A percentile compares a stretch with the other conserved stretches of the same genome.
These are phyloP conservation scores for Trichoplax adhaerens DNA, from an alignment of 37 sponge, comb jelly and placozoan genomes.

Conservation along the genomic window DNA sequence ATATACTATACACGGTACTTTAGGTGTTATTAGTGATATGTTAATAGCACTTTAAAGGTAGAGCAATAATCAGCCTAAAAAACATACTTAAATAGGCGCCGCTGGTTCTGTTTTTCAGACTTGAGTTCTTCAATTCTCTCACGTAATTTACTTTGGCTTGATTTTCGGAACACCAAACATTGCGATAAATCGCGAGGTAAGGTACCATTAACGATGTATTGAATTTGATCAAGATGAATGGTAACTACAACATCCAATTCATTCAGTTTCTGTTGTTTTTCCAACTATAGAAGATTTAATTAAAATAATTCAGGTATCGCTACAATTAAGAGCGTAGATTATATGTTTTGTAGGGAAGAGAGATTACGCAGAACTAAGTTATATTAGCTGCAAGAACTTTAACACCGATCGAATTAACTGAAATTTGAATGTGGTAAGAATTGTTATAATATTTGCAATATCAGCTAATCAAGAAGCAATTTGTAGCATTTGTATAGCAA, in stretches of 20 bases:
- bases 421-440: no score
- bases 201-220: constrained; percentile 13
- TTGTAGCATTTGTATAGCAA: no score
- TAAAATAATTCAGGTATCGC: background rate
- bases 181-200: constrained; percentile 19
- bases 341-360: no score
- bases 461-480: no score
- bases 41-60: no score
- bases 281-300: constrained; percentile 41
- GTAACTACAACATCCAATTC: constrained; percentile 82
- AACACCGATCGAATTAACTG: no score
- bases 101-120: constrained; percentile 65
- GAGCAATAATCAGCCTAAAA: background rate
- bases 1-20: no score
- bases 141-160: constrained; percentile 17
- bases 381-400: no score
- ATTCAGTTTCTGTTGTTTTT: constrained; percentile 91
- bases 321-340: background rate
- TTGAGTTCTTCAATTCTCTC: constrained; percentile 61
- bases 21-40: no score
- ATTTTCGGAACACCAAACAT: constrained; percentile 65
- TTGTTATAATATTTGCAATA: no score
- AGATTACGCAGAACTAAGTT: no score
- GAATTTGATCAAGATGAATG: constrained; percentile 67
- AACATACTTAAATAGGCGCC: constrained; percentile 43